Percentiles rank a stretch among this genome's conserved stretches.
These are phyloP conservation scores for Antechinus stuartii DNA, from an alignment of 2,113 vertebrate species.

Conservation along the genomic window DNA sequence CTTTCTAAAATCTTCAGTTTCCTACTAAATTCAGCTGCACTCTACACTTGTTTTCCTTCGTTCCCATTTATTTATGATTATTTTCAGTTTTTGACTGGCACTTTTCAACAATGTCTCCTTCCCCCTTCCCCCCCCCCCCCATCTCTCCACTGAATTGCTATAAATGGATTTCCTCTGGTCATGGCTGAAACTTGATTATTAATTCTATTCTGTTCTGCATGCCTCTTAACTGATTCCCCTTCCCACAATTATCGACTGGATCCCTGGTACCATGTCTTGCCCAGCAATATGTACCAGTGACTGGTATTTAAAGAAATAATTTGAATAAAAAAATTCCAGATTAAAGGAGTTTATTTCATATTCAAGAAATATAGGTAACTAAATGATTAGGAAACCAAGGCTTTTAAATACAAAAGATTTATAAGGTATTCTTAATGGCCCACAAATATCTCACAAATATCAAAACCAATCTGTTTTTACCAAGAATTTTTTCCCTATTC, in stretches of 20 bases:
- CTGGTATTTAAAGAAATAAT: neutral
- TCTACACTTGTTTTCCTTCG: neutral
- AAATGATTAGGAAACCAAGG: neutral
- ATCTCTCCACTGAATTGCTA: neutral
- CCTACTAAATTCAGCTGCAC: neutral
- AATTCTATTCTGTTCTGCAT: neutral
- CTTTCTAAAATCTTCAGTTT: neutral
- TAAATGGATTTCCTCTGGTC: neutral
- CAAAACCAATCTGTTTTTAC: neutral
- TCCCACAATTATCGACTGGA: neutral
- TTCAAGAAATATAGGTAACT: neutral
- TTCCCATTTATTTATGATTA: neutral
- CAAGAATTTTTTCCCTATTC: neutral
- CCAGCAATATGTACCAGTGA: neutral
- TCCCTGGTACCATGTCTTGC: neutral
- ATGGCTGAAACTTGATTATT: neutral
- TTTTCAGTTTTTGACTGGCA: neutral
- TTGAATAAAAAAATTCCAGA: neutral
- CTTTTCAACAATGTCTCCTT: neutral
- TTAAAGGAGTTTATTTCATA: neutral
- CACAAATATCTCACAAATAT: neutral
- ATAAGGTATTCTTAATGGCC: neutral
- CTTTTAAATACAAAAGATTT: neutral
- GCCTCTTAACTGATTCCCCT: neutral
- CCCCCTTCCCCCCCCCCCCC: rapidly evolving